phyloP scores from a whole-genome alignment of 2,888 invertebrate genomes.

The Mongoloraphidia duomilia region DNA sequence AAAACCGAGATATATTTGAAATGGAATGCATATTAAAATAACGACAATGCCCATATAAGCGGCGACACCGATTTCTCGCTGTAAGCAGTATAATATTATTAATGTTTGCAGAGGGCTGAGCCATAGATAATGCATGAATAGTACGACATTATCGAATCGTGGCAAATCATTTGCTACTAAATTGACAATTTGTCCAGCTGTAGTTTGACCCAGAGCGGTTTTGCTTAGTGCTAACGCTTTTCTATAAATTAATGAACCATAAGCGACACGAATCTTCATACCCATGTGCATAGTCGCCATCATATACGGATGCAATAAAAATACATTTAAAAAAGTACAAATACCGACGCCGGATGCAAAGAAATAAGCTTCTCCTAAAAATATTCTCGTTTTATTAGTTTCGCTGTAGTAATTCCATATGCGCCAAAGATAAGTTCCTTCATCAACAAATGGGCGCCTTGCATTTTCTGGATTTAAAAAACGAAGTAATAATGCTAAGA shows the following conservation, averaged over 20 bases:
- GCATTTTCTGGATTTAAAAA: conserved; percentile 35
- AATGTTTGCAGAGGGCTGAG: conserved; percentile 51
- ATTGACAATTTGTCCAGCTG: conserved; percentile 46
- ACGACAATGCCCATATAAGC: conserved; percentile 34
- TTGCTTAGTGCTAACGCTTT: conserved; percentile 52
- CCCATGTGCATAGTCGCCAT: conserved; percentile 50
- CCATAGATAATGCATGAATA: conserved; percentile 59
- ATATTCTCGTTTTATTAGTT: conserved; percentile 21
- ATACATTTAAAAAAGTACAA: conserved; percentile 40
- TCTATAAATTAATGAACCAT: conserved; percentile 57
- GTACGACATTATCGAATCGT: conserved; percentile 51
- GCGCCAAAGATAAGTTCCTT: conserved; percentile 24
- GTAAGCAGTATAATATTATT: conserved; percentile 42
- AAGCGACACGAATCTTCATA: conserved; percentile 57
- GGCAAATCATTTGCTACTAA: conserved; percentile 64
- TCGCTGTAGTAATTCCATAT: conserved; percentile 26
- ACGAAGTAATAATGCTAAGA: conserved; percentile 35
- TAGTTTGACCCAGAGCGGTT: conserved; percentile 48
- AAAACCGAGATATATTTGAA: conserved; percentile 41
- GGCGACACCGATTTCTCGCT: conserved; percentile 29
- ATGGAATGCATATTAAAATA: conserved; percentile 43
- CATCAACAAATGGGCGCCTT: conserved; percentile 16
- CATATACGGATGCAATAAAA: conserved; percentile 59
- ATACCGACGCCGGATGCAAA: conserved; percentile 41
- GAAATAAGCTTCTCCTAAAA: conserved; percentile 35